A percentile compares a stretch with the other conserved stretches of the same genome.
phyloP scores from a whole-genome alignment of 2,797 vertebrate genomes.

The Eremophila alpestris region DNA sequence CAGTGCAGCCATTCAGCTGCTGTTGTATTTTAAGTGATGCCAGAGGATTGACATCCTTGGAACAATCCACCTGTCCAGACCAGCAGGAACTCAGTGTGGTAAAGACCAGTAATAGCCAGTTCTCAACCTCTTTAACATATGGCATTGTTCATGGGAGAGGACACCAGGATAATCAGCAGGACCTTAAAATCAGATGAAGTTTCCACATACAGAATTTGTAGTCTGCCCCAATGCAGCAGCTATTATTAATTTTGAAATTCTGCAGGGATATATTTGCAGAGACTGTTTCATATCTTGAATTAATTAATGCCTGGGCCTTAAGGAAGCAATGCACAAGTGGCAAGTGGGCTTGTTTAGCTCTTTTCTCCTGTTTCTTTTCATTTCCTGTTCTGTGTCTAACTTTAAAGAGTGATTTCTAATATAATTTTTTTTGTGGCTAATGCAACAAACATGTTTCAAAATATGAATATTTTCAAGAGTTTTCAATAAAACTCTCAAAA shows the following conservation, averaged over 20 bases:
- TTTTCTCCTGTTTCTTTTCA: background rate
- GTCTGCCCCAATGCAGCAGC: background rate
- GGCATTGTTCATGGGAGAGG: background rate
- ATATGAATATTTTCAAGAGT: background rate
- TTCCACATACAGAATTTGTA: background rate
- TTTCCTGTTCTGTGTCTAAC: background rate
- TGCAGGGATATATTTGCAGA: background rate
- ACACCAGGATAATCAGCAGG: background rate
- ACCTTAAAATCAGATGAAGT: background rate
- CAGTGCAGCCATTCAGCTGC: background rate
- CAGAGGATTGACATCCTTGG: background rate
- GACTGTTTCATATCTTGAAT: background rate
- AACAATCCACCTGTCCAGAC: background rate
- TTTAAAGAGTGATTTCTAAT: background rate
- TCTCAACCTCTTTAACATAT: background rate
- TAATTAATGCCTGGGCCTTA: background rate
- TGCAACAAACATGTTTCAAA: background rate
- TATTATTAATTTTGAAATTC: background rate
- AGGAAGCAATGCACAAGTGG: background rate
- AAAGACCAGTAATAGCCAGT: background rate
- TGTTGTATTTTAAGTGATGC: background rate
- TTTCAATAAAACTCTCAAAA: background rate
- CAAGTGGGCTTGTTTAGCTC: background rate
- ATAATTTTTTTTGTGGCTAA: background rate
- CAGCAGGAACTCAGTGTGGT: background rate